Percentiles rank a stretch among this genome's conserved stretches.
These are phyloP conservation scores for Megalurothrips usitatus DNA, from an alignment of 2,888 invertebrate genomes.

Conservation along the genomic window DNA sequence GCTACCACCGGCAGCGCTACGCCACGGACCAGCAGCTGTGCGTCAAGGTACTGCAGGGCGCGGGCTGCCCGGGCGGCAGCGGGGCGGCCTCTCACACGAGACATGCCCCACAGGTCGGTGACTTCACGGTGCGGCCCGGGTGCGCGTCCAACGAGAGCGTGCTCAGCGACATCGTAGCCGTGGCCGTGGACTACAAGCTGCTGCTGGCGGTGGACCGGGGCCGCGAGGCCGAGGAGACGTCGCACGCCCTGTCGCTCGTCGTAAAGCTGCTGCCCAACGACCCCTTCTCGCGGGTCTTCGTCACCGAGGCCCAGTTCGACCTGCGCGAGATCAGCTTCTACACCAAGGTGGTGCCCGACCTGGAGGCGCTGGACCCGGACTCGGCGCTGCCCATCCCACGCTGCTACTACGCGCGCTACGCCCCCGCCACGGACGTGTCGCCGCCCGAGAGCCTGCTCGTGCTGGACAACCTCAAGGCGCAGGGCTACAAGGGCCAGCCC, in stretches of 20 bases:
- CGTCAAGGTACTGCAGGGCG: neutral
- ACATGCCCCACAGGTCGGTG: slow-evolving; percentile 48
- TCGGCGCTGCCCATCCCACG: slow-evolving; percentile 63
- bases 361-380: slow-evolving; percentile 51
- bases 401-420: slow-evolving; percentile 63
- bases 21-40: slow-evolving; percentile 29
- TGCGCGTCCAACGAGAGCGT: slow-evolving; percentile 66
- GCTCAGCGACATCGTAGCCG: slow-evolving; percentile 72
- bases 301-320: slow-evolving; percentile 78
- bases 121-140: slow-evolving; percentile 55
- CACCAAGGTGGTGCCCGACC: slow-evolving; percentile 68
- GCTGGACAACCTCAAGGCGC: slow-evolving; percentile 62
- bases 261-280: slow-evolving; percentile 74
- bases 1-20: slow-evolving; percentile 46
- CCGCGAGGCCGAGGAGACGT: slow-evolving; percentile 42
- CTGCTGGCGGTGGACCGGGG: slow-evolving; percentile 41
- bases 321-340: slow-evolving; percentile 77
- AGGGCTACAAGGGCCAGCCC: slow-evolving; percentile 61
- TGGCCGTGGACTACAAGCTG: slow-evolving; percentile 61
- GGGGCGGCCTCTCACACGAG: too few relatives aligned
- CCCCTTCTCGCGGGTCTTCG: slow-evolving; percentile 73
- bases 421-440: slow-evolving; percentile 48
- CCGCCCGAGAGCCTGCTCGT: slow-evolving; percentile 66
- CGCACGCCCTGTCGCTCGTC: slow-evolving; percentile 52
- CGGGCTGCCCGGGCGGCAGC: slow-evolving; percentile 34